phyloP scores from a whole-genome alignment of 2,888 invertebrate genomes.

The Chrysodeixis includens region DNA sequence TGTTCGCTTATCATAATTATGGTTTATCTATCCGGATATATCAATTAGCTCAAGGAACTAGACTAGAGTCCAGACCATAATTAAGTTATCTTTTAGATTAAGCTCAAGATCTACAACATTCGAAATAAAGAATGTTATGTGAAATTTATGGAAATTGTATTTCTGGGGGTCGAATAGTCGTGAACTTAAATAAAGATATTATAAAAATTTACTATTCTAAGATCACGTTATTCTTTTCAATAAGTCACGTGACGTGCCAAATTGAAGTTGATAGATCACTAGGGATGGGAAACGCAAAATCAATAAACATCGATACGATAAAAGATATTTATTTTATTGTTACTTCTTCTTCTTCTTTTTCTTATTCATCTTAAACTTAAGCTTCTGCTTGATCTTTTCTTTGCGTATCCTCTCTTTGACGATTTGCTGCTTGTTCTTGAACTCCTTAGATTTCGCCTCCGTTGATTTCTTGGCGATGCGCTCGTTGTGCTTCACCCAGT shows the following conservation, averaged over 20 bases:
- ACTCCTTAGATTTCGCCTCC: slow-evolving; percentile 88
- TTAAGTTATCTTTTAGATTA: too few relatives aligned
- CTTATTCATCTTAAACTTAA: slow-evolving; percentile 82
- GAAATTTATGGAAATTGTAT: too few relatives aligned
- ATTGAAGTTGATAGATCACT: too few relatives aligned
- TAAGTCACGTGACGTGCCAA: too few relatives aligned
- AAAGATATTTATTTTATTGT: slow-evolving; percentile 22
- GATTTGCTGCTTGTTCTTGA: slow-evolving; percentile 93
- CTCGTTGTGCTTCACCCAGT: slow-evolving; percentile 94
- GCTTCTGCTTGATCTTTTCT: slow-evolving; percentile 89
- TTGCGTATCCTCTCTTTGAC: slow-evolving; percentile 92
- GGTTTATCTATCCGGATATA: background rate
- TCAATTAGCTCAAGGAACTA: background rate
- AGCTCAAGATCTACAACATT: too few relatives aligned
- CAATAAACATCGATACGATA: slow-evolving; percentile 1
- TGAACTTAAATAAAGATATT: too few relatives aligned
- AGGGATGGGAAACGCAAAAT: background rate
- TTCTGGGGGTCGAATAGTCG: too few relatives aligned
- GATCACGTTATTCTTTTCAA: too few relatives aligned
- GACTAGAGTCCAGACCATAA: background rate
- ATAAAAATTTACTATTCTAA: too few relatives aligned
- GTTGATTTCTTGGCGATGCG: slow-evolving; percentile 81
- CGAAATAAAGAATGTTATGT: too few relatives aligned
- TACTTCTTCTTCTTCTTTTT: slow-evolving; percentile 71
- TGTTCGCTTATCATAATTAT: background rate